Conservation (phyloP, 2,888 invertebrate species). For the Leptinotarsa tumamoca region DNA sequence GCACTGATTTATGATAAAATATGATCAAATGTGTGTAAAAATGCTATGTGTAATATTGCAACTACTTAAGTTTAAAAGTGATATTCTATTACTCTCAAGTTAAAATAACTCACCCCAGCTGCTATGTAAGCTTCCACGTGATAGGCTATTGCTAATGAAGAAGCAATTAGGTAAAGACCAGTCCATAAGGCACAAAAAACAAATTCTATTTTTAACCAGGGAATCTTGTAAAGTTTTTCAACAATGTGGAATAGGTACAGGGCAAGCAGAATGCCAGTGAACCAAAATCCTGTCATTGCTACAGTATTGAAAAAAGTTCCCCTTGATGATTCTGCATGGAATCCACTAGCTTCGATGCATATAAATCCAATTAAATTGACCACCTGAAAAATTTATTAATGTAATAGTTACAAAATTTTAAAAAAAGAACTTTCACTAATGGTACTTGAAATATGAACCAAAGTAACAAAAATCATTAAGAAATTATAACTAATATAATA, state of each 20-base stretch:
- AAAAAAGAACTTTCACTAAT: too few relatives aligned
- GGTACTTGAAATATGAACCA: too few relatives aligned
- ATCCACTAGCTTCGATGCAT: slow-evolving; percentile 73
- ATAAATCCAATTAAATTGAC: slow-evolving; percentile 84
- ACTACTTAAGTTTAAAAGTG: too few relatives aligned
- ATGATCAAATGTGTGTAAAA: too few relatives aligned
- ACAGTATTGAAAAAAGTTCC: slow-evolving; percentile 83
- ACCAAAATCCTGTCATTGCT: slow-evolving; percentile 87
- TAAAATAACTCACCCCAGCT: slow-evolving; percentile 76
- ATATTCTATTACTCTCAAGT: background rate
- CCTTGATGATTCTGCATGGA: slow-evolving; percentile 66
- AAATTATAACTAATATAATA: too few relatives aligned
- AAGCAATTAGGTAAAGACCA: slow-evolving; percentile 80
- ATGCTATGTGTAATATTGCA: too few relatives aligned
- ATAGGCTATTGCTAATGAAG: slow-evolving; percentile 76
- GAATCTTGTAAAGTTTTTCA: slow-evolving; percentile 86
- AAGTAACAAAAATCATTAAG: too few relatives aligned
- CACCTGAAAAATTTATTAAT: slow-evolving; percentile 67
- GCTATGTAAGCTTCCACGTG: slow-evolving; percentile 73
- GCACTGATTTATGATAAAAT: too few relatives aligned
- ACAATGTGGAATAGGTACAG: slow-evolving; percentile 88
- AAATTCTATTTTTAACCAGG: slow-evolving; percentile 88
- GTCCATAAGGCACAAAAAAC: slow-evolving; percentile 81
- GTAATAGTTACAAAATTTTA: background rate
- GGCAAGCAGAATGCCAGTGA: slow-evolving; percentile 81